Base-by-base conservation (phyloP, 2,888 invertebrate genomes). In the Plagiodera versicolora region DNA sequence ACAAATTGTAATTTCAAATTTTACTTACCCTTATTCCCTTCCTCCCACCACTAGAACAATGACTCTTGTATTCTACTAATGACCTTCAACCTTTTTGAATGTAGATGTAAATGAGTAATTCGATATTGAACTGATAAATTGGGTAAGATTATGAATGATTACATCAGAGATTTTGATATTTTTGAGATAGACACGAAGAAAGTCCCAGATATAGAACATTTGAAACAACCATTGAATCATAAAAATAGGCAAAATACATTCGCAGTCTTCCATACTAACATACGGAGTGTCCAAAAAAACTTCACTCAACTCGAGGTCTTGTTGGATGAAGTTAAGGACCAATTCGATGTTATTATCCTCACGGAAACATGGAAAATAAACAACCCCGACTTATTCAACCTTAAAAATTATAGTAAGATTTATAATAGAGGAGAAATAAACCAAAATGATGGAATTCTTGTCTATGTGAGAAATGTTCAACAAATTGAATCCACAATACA, bases 361-460 rank as follows among this genome's bases (percentile, higher is more conserved):
- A 50, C 50, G 17, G 50, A 50, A 30, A 50, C 50, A 50, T 32
- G 50, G 50, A 50, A 30, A 28, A 24, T 49, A 2, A 28, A 11
- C n/a, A 49, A 49, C 28, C 28, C 14, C 1, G 9, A 49, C 4
- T 50, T 50, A 50, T 50, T 32, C 50, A 50, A 28, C 17, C 30
- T 50, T 1, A 30, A 17, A 50, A 32, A 32, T 9, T 50, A 50
- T 17, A 50, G 19, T 17, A 50, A 32, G 8, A 16, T 32, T n/a
- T 50, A 50, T 50, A 50, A 50, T 32, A 30, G 17, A 32, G 50
- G 32, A 16, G 17, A 50, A 5, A 30, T 50, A 1, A 50, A 50
- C 32, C 50, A 50, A 50, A n/a, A n/a, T n/a, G n/a, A n/a, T n/a
- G n/a, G n/a, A n/a, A n/a, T n/a, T n/a, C n/a, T n/a, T n/a, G n/a